Base-by-base conservation (phyloP, 92 coral and sea anemone species). In the Epizoanthus illoricatus region DNA sequence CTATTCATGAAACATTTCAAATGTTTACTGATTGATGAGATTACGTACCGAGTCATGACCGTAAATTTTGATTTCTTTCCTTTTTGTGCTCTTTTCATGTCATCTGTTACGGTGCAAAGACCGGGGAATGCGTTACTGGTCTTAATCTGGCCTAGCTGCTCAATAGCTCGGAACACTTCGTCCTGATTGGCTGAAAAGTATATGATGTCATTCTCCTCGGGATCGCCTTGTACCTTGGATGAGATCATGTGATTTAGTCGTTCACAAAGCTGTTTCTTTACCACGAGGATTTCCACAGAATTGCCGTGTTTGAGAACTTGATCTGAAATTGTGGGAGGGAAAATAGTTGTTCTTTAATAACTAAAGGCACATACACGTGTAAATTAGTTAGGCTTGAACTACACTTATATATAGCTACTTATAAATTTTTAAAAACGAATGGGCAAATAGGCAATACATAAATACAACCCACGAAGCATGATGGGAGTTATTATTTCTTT, bases 181-280 rank as follows among this genome's bases (percentile, higher is more conserved):
- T 93, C 99, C 83, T 96, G 98, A 85, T 96, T 94, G 83, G 98
- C 99, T 59, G 87, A 87, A 71, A 96, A 96, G 85, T 93, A 96
- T 42, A 96, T 90, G 45, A 94, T 90, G 88, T 96, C 99, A 79
- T 96, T 96, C 79, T 96, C 99, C 84, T 96, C 98, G 17, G 99
- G 98, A 12, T 96, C 99, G 49, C 95, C 98, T 74, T 89, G 94
- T 68, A 94, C 87, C 87, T 96, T 96, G 49, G 98, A 79, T 54
- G 99, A 87, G 81, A 93, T 87, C 54, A 96, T 93, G 64, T 91
- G 94, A 74, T 94, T 92, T 33, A 96, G 84, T 76, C 99, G 90
- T 75, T 96, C 98, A 40, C 97, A 96, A 0, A 96, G 92, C 90
- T 93, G 92, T 68, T 93, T 93, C 82, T 93, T 93, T 65, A 96